Base-by-base conservation (phyloP, 2,888 invertebrate species). In the Sylvicola cinctus region DNA sequence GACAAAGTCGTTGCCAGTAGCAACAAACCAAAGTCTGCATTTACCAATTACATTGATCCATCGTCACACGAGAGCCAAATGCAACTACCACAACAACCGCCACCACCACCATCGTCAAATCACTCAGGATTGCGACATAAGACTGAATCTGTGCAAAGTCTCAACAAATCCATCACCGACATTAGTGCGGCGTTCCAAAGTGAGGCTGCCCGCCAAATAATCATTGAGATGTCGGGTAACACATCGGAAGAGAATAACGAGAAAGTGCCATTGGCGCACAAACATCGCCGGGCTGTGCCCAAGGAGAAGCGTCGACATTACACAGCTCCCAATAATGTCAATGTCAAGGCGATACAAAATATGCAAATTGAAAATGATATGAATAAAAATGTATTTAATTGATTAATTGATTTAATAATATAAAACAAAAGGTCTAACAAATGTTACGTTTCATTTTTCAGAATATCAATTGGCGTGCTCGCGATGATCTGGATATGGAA, bases 401-500 rank as follows among this genome's bases (percentile, higher is more conserved):
- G n/a, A 7, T 13, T 15, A 5, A 15, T 8, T 14, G 31, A 29
- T 12, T 15, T 4, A 31, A 4, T 13, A 12, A 16, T 15, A 5
- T 14, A 6, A 6, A 11, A 8, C 31, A 16, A 16, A 6, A 20
- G 8, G n/a, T n/a, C 28, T 31, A 10, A 12, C 26, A 2, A 27
- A 13, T 16, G 27, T 8, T 34, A 12, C 26, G 29, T 29, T 25
- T 17, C 28, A 28, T 13, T 3, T 31, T 42, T 34, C 26, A 60
- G 60, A 58, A 57, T 32, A 58, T 54, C 8, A 63, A 62, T 42
- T 66, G 70, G 44, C 64, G 81, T 34, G 78, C 81, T 5, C 65
- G 81, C 32, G 84, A 84, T 49, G 84, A 84, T 55, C 63, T 85
- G 29, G 85, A 85, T 49, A 81, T 85, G 80, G 84, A 83, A 54